These are phyloP conservation scores for Papilio elwesi DNA, from an alignment of 2,888 invertebrate genomes.

Conservation along the genomic window DNA sequence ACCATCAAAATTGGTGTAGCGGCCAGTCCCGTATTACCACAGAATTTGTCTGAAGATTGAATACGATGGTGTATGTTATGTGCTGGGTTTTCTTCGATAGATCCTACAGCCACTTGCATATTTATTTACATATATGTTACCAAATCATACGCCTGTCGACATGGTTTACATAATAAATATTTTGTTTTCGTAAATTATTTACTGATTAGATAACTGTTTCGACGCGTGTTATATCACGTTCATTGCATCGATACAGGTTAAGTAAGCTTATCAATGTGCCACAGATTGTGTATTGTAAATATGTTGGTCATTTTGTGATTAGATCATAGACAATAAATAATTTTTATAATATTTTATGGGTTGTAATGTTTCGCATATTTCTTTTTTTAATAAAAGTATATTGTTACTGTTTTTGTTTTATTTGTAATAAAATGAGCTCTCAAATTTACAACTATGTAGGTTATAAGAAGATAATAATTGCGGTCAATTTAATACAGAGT, in stretches of 20 bases:
- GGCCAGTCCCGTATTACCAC: no score
- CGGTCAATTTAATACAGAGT: no score
- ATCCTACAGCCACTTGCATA: no score
- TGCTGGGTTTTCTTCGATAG: no score
- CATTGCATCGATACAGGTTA: conserved; percentile 24
- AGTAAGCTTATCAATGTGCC: conserved; percentile 21
- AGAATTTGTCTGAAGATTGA: no score
- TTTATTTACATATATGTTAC: not conserved
- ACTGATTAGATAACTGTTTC: conserved; percentile 18
- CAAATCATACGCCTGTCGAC: conserved; percentile 5
- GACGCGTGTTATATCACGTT: conserved; percentile 34
- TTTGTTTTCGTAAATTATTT: conserved; percentile 27
- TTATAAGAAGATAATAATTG: no score
- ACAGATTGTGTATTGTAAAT: conserved; percentile 31
- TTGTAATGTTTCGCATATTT: conserved; percentile 28
- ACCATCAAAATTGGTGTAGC: no score
- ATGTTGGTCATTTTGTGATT: conserved; percentile 30
- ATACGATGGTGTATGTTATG: no score
- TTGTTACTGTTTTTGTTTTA: not conserved
- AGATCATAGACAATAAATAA: conserved; percentile 38
- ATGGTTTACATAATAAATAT: conserved; percentile 20
- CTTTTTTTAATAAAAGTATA: conserved; percentile 31
- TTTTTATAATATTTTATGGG: conserved; percentile 6
- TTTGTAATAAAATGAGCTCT: not conserved
- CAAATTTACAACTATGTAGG: no score